phyloP scores from a whole-genome alignment of 2,113 vertebrate genomes.

The Apeltes quadracus region DNA sequence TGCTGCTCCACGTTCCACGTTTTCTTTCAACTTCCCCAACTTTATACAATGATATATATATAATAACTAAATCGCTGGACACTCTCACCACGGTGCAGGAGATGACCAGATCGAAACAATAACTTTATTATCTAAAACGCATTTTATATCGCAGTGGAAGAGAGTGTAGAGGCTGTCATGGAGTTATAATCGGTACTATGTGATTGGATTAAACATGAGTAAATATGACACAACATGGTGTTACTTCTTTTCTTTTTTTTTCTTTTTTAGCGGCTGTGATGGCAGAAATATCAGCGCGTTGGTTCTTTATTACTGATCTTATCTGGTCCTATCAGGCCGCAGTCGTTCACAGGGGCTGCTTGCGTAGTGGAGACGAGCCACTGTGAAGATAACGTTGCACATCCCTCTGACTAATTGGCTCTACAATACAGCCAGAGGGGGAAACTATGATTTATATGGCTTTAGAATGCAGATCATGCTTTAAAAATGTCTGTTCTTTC shows the following conservation, averaged over 20 bases:
- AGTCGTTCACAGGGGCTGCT: slow-evolving; percentile 39
- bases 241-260: slow-evolving; percentile 31
- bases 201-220: slow-evolving; percentile 32
- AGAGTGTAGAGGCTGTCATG: slow-evolving; percentile 3
- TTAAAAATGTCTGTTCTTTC: slow-evolving; percentile 47
- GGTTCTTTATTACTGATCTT: slow-evolving; percentile 63
- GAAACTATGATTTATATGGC: slow-evolving; percentile 53
- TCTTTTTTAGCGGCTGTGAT: slow-evolving; percentile 33
- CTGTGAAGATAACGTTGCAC: slow-evolving; percentile 58
- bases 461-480: slow-evolving; percentile 41
- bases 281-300: slow-evolving; percentile 47
- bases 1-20: neutral
- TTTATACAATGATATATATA: neutral
- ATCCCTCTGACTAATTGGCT: slow-evolving; percentile 76
- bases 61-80: neutral
- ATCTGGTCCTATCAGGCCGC: slow-evolving; percentile 33
- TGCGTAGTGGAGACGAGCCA: slow-evolving; percentile 49
- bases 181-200: slow-evolving; percentile 25
- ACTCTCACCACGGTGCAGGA: neutral
- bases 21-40: slow-evolving; percentile 1
- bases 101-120: slow-evolving; percentile 12
- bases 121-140: neutral
- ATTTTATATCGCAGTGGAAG: neutral
- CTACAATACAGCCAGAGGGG: slow-evolving; percentile 41
- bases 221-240: neutral